These are phyloP conservation scores for Helicoverpa zea DNA, from an alignment of 1,140 invertebrate species.

Conservation along the genomic window DNA sequence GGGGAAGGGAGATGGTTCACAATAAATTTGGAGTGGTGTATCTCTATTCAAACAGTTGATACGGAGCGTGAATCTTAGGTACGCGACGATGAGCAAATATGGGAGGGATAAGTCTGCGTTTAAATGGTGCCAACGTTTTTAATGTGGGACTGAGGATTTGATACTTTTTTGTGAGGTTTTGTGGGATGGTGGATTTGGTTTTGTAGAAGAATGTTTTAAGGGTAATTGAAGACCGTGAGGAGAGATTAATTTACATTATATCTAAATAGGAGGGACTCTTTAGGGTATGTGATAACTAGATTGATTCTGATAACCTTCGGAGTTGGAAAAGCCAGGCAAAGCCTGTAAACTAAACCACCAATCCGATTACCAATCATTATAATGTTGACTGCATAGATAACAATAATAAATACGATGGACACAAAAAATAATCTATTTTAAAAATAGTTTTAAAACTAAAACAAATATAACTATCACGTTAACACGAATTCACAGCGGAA, in stretches of 20 bases:
- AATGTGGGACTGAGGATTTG: slow-evolving; percentile 20
- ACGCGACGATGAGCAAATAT: slow-evolving; percentile 79
- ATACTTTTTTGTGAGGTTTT: slow-evolving; percentile 6
- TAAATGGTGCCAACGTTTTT: slow-evolving; percentile 50
- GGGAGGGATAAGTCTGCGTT: slow-evolving; percentile 51
- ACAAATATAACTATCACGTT: not conserved
- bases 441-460: not conserved
- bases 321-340: too few species aligned
- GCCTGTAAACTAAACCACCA: too few species aligned
- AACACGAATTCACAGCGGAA: slow-evolving; percentile 23
- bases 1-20: slow-evolving; percentile 66
- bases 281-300: not conserved
- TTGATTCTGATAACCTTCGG: too few species aligned
- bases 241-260: too few species aligned
- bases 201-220: not conserved
- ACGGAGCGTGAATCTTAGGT: slow-evolving; percentile 79
- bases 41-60: slow-evolving; percentile 86
- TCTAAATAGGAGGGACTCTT: too few species aligned
- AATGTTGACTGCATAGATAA: not conserved
- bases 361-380: too few species aligned
- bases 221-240: too few species aligned
- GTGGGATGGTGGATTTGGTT: not conserved
- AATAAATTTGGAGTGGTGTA: slow-evolving; percentile 83
- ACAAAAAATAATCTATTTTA: not conserved
- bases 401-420: too few species aligned